A percentile compares a stretch with the other conserved stretches of the same genome.
phyloP scores from a whole-genome alignment of 2,797 vertebrate species.

The Pteronotus mesoamericanus region DNA sequence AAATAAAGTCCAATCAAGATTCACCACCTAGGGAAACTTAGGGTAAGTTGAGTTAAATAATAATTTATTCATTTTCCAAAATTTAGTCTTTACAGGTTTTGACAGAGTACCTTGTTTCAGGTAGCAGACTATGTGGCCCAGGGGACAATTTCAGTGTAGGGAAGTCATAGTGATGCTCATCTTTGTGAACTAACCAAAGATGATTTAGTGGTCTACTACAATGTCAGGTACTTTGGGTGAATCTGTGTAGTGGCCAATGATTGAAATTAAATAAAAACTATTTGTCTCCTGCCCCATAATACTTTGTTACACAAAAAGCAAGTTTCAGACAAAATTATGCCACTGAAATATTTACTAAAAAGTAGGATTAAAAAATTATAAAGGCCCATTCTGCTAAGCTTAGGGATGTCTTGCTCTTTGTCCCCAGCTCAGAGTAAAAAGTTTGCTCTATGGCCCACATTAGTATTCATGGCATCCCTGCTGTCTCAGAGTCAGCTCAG shows the following conservation, averaged over 20 bases:
- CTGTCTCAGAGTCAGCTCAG: neutral
- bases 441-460: neutral
- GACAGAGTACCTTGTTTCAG: neutral
- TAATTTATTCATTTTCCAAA: neutral
- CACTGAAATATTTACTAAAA: neutral
- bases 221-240: neutral
- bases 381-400: neutral
- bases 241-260: neutral
- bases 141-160: neutral
- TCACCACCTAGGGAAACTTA: neutral
- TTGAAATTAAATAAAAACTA: neutral
- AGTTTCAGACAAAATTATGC: neutral
- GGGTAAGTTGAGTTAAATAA: neutral
- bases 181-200: neutral
- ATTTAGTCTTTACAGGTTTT: neutral
- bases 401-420: neutral
- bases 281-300: neutral
- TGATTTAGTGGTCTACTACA: neutral
- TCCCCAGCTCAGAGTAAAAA: neutral
- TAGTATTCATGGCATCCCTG: rapidly evolving
- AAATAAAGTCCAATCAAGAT: neutral
- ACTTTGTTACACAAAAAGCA: neutral
- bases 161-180: neutral
- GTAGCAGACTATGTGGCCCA: neutral
- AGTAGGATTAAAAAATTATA: neutral